phyloP scores from a whole-genome alignment of 2,797 vertebrate species.

The Ibycter americanus region DNA sequence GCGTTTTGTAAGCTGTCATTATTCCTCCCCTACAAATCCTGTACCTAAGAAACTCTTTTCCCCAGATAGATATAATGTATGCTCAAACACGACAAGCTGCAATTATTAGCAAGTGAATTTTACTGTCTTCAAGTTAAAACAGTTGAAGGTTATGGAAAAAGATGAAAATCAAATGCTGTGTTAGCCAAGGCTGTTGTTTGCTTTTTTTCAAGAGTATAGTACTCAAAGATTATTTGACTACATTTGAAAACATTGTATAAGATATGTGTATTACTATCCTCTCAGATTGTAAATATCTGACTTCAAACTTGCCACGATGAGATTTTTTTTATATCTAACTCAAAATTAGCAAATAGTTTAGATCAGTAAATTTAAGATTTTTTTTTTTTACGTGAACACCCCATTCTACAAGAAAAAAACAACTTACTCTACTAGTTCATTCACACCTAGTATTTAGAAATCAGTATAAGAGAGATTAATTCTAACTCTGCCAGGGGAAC shows the following conservation, averaged over 20 bases:
- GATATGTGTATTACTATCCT: background rate
- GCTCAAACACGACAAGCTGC: background rate
- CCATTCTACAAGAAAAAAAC: background rate
- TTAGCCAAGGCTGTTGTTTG: background rate
- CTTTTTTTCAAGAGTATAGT: background rate
- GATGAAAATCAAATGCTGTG: background rate
- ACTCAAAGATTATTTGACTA: background rate
- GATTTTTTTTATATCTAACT: background rate
- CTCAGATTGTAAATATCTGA: background rate
- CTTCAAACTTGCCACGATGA: background rate
- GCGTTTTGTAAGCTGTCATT: background rate
- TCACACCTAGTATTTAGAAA: background rate
- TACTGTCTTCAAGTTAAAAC: background rate
- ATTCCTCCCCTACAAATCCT: background rate
- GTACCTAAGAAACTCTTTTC: background rate
- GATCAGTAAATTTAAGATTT: background rate
- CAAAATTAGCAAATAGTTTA: background rate
- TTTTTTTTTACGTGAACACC: background rate
- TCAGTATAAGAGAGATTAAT: background rate
- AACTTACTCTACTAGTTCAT: background rate
- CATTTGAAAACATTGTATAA: background rate
- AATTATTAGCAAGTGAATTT: slow-evolving; percentile 7
- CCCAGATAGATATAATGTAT: background rate
- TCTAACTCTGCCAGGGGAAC: background rate
- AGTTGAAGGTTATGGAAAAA: background rate